Percentiles rank a stretch among this genome's conserved stretches.
Conservation (phyloP, 2,113 vertebrate species). For the Hyla sarda region DNA sequence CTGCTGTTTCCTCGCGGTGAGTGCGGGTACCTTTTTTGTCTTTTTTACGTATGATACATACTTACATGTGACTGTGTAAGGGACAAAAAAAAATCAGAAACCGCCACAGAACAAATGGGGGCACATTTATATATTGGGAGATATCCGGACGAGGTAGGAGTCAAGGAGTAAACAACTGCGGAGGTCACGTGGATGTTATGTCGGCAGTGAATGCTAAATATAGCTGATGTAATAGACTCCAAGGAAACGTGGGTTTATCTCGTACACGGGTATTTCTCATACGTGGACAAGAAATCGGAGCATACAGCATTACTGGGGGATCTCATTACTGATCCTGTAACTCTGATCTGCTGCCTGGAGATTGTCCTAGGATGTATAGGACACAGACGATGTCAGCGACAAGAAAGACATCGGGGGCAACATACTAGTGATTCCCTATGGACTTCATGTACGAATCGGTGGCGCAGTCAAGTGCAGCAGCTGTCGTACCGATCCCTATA, state of each 20-base stretch:
- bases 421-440: background rate
- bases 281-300: background rate
- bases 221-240: background rate
- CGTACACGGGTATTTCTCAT: background rate
- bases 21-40: too few species aligned
- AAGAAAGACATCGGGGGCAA: background rate
- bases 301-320: too few species aligned
- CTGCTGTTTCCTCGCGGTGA: too few species aligned
- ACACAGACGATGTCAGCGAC: background rate
- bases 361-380: background rate
- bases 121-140: background rate
- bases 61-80: too few species aligned
- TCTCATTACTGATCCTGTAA: background rate
- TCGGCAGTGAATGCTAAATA: background rate
- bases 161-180: background rate
- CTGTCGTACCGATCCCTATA: background rate
- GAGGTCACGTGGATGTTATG: background rate
- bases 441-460: background rate
- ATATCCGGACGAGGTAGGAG: background rate
- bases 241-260: background rate
- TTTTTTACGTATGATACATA: too few species aligned
- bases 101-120: background rate
- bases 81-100: too few species aligned
- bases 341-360: background rate
- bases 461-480: background rate